A percentile compares a stretch with the other conserved stretches of the same genome.
Evolutionary conservation across 2,888 invertebrate species (phyloP).

Genomic region (Aporophyla lueneburgensis): DNA sequence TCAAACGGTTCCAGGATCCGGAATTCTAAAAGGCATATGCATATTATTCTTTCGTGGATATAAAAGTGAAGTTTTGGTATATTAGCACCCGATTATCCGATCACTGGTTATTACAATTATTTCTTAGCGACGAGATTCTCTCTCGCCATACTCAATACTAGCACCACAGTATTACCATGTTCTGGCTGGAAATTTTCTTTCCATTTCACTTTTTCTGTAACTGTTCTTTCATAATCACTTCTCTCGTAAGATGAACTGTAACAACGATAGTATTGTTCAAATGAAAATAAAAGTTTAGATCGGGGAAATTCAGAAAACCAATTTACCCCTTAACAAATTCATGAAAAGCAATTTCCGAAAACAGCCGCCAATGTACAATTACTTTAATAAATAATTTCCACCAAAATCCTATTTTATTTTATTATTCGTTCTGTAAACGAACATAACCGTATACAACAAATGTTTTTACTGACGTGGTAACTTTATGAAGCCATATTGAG

Average conservation of each 20-base stretch:
- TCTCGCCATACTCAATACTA: neutral
- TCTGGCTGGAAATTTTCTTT: neutral
- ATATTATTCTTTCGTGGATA: too few relatives aligned
- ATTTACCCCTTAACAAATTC: conserved; percentile 30
- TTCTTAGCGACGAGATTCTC: too few relatives aligned
- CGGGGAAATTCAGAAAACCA: conserved; percentile 22
- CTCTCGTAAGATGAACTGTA: neutral
- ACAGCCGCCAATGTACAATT: neutral
- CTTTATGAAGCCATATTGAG: neutral
- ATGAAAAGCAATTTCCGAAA: conserved; percentile 20
- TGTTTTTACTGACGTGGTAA: conserved; percentile 5
- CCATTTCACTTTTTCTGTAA: neutral
- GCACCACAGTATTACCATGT: neutral
- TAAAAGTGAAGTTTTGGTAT: too few relatives aligned
- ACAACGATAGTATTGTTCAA: neutral
- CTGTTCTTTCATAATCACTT: too few relatives aligned
- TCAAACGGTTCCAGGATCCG: too few relatives aligned
- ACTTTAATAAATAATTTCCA: conserved; percentile 31
- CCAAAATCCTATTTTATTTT: neutral
- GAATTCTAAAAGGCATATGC: too few relatives aligned
- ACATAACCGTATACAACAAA: neutral
- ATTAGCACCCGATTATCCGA: too few relatives aligned
- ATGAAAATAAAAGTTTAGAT: conserved; percentile 7
- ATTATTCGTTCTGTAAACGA: neutral
- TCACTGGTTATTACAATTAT: too few relatives aligned